Evolutionary conservation across 2,797 vertebrate species (phyloP), one percentile per base, ranked within the genome.

Genomic region (Megalops cyprinoides): DNA sequence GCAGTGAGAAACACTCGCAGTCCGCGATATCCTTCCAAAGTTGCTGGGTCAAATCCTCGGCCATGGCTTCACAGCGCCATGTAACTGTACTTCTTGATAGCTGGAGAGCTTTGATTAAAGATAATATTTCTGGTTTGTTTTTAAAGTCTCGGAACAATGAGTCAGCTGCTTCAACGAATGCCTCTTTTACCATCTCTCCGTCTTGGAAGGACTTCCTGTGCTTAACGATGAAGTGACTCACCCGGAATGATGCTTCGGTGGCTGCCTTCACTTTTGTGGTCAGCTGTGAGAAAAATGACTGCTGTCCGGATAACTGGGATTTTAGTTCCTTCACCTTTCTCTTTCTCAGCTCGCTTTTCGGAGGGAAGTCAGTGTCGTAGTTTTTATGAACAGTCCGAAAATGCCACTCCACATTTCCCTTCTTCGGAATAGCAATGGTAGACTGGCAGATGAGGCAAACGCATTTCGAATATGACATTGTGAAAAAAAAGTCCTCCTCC

Each of bases 381-480:
- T 44, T 74, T 58, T 53, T 60, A 80, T 74, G 48, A 75, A 80
- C 58, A 77, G 73, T 81, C 74, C 56, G 42, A 77, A 81, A 81
- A 77, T 77, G 80, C 55, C 56, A 74, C 75, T 76, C 79, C 74
- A 76, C 79, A 81, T 81, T 76, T 76, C 73, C 69, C 79, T 81
- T 76, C 55, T 81, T 81, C 28, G 53, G 80, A 7, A 81, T 65
- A 76, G 53, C 34, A 34, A 77, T 69, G 42, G 74, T 39, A 77
- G 55, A 76, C 73, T 81, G 80, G 31, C 80, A 81, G 42, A 81
- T 81, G 51, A 81, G 79, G 58, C 53, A 81, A 74, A 81, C 39
- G 48, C 79, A 81, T 69, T 74, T 56, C 39, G 34, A 81, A 81
- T 34, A 81, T 81, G 49, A 91, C 81, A 88, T 89, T 77, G 3